These are phyloP conservation scores for Pheucticus melanocephalus DNA, from an alignment of 2,113 vertebrate genomes.

Conservation along the genomic window DNA sequence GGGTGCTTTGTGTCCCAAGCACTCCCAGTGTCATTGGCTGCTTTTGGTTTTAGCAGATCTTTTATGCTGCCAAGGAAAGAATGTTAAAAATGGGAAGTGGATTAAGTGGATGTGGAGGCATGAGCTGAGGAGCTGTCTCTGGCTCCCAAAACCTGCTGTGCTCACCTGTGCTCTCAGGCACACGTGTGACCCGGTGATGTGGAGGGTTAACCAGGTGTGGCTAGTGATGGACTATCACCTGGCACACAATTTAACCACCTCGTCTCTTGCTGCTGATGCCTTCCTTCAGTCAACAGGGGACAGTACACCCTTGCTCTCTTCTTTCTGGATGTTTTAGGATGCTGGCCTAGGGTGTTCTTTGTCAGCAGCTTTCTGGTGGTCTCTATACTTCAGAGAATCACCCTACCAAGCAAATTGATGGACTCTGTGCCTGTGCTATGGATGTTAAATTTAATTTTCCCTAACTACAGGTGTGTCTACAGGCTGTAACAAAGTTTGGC, in stretches of 20 bases:
- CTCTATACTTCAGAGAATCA: not conserved
- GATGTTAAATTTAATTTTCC: not conserved
- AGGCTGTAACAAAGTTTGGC: not conserved
- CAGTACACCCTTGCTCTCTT: not conserved
- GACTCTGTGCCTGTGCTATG: not conserved
- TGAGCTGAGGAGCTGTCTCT: not conserved
- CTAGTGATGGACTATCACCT: not conserved
- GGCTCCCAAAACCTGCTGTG: not conserved
- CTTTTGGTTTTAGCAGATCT: not conserved
- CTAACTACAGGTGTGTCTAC: not conserved
- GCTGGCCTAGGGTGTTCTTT: not conserved
- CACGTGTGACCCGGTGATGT: not conserved
- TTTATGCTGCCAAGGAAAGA: not conserved
- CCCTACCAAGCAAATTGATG: not conserved
- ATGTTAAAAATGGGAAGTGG: not conserved
- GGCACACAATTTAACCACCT: not conserved
- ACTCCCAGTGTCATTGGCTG: not conserved
- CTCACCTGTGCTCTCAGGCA: not conserved
- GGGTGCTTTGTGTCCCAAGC: not conserved
- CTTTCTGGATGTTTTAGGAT: not conserved
- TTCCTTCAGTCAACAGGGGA: not conserved
- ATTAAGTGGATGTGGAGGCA: not conserved
- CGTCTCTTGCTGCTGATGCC: accelerated
- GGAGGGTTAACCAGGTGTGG: not conserved
- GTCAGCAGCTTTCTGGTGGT: not conserved